Base-by-base conservation (phyloP, 1,140 invertebrate species). In the Bursaphelenchus mucronatus region DNA sequence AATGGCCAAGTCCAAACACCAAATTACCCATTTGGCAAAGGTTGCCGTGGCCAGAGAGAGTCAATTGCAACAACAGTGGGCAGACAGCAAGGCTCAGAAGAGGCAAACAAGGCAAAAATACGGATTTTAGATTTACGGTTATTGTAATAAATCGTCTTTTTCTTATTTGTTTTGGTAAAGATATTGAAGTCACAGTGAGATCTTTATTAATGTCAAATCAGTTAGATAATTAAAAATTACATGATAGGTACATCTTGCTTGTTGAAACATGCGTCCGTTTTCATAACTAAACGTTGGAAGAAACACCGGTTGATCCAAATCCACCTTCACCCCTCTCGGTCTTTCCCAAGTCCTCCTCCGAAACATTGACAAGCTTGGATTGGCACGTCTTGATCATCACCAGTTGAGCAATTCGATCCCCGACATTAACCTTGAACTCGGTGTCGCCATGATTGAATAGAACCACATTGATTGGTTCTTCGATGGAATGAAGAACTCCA, bases 391-490 rank as follows among this genome's bases (percentile, higher is more conserved):
- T 87, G 83, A 98, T 92, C 83, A 92, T 94, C 68, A 99, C 94
- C 0, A 98, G 85, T 80, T 99, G 95, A 51, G 95, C 95, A 75
- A 99, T 88, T 50, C 94, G 85, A 81, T 98, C 94, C 9, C 95
- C 95, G 76, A 87, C 87, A 6, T 80, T 82, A 0, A 86, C 82
- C 82, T 67, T 81, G 81, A 96, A 97, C 15, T 90, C 87, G 52
- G 83, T 80, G 56, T 91, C 87, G 2, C 88, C 87, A 70, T 85
- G 88, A 82, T 98, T 98, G 82, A 96, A 98, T 3, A 99, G 79
- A 11, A 97, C 87, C 0, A 98, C 90, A 46, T 91, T 90, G 40
- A 98, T 84, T 81, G 93, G 93, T 90, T 7, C 94, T 94, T 73
- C 92, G 86, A 77, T 91, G 93, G 79, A 53, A 94, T 88, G 0